Conservation (phyloP, 2,113 vertebrate species). For the Riparia riparia region DNA sequence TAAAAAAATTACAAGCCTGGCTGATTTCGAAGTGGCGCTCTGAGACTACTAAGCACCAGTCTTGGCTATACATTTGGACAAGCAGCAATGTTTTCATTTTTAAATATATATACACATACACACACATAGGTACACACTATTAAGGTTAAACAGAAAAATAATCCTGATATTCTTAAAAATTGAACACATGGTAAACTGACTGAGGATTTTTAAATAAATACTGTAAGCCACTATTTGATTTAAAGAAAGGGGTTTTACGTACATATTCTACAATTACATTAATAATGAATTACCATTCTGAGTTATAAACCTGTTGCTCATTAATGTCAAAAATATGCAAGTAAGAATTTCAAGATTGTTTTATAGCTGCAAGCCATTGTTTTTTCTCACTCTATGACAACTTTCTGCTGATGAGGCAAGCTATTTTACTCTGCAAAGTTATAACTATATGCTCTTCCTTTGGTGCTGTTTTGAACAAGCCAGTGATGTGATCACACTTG, state of each 20-base stretch:
- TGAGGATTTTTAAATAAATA: not conserved
- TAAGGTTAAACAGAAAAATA: not conserved
- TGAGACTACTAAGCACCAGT: not conserved
- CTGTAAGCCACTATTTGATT: not conserved
- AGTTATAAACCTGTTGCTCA: not conserved
- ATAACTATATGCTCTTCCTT: not conserved
- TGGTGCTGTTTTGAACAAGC: not conserved
- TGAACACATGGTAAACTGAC: not conserved
- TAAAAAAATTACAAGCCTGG: not conserved
- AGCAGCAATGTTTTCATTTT: not conserved
- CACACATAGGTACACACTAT: not conserved
- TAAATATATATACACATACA: not conserved
- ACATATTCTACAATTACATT: not conserved
- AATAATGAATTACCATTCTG: not conserved
- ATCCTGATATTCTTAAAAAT: not conserved
- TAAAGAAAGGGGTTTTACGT: not conserved
- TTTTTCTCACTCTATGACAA: not conserved
- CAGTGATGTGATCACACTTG: not conserved
- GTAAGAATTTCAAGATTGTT: not conserved
- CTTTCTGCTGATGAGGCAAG: not conserved
- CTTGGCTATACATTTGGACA: not conserved
- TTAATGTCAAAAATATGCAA: not conserved
- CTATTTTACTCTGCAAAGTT: not conserved
- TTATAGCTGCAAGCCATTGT: not conserved
- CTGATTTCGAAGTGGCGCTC: not conserved